A percentile compares a stretch with the other conserved stretches of the same genome.
Evolutionary conservation across 2,888 invertebrate genomes (phyloP).

Genomic region (Micropterix aruncella): DNA sequence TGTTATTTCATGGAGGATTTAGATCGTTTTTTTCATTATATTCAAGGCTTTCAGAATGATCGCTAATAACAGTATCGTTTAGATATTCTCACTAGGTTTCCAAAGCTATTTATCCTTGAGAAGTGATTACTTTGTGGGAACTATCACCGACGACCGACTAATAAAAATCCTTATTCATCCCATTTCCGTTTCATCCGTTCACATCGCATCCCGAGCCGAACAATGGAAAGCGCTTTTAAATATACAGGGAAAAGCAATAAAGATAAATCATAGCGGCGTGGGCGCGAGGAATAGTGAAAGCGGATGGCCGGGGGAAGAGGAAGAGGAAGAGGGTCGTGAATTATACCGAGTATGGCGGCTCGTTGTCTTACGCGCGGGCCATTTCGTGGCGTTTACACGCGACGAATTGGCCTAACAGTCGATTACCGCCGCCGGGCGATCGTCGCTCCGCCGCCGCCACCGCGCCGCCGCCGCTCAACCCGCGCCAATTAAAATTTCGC

Average conservation of each 20-base stretch:
- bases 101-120: too few species aligned
- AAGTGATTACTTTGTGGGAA: too few species aligned
- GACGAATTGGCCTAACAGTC: not conserved
- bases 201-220: not conserved
- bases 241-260: not conserved
- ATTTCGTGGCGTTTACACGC: not conserved
- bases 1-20: too few species aligned
- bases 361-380: not conserved
- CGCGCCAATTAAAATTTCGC: not conserved
- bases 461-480: not conserved
- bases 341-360: not conserved
- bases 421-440: not conserved
- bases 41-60: too few species aligned
- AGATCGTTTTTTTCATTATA: too few species aligned
- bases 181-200: not conserved
- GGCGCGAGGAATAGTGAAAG: not conserved
- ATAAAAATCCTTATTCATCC: too few species aligned
- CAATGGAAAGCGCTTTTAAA: not conserved
- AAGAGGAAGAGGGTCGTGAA: not conserved
- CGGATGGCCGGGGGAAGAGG: not conserved
- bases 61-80: too few species aligned
- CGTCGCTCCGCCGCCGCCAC: not conserved
- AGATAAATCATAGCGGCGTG: not conserved
- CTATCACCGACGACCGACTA: too few species aligned
- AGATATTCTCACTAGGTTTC: too few species aligned